These are phyloP conservation scores for Eulemur macaco DNA, from an alignment of 2,113 vertebrate genomes.

Conservation along the genomic window DNA sequence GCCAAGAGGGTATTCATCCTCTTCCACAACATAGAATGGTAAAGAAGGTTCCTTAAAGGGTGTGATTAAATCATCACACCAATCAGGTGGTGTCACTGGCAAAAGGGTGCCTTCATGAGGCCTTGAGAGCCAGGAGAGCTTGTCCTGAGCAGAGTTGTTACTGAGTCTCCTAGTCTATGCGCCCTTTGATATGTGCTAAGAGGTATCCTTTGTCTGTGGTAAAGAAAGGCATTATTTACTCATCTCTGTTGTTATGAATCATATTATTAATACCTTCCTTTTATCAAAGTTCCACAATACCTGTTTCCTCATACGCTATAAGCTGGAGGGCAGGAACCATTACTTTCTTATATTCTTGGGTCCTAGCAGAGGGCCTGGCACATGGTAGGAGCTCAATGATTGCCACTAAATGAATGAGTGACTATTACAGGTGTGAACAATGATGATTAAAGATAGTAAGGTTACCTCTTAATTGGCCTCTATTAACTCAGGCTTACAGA, in stretches of 20 bases:
- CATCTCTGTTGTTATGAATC: not conserved
- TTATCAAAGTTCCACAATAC: not conserved
- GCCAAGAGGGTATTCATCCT: not conserved
- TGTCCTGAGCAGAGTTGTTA: not conserved
- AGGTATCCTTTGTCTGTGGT: not conserved
- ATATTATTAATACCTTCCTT: not conserved
- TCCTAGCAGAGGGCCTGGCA: too few relatives aligned
- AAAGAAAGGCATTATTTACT: not conserved
- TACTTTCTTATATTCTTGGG: not conserved
- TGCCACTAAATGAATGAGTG: not conserved
- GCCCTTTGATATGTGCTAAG: not conserved
- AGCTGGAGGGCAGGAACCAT: not conserved
- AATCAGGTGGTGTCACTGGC: fast-evolving
- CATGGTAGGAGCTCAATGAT: not conserved
- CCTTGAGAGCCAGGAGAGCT: fast-evolving
- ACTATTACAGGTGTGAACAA: not conserved
- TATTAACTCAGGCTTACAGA: not conserved
- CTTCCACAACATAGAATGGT: not conserved
- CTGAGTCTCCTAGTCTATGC: not conserved
- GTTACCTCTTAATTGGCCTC: not conserved
- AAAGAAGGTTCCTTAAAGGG: not conserved
- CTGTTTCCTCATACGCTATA: not conserved
- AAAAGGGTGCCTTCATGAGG: not conserved
- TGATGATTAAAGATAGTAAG: not conserved
- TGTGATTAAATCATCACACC: not conserved